Evolutionary conservation across 2,888 invertebrate species (phyloP), one percentile per base, ranked within the genome.

Genomic region (Apotomis betuletana): DNA sequence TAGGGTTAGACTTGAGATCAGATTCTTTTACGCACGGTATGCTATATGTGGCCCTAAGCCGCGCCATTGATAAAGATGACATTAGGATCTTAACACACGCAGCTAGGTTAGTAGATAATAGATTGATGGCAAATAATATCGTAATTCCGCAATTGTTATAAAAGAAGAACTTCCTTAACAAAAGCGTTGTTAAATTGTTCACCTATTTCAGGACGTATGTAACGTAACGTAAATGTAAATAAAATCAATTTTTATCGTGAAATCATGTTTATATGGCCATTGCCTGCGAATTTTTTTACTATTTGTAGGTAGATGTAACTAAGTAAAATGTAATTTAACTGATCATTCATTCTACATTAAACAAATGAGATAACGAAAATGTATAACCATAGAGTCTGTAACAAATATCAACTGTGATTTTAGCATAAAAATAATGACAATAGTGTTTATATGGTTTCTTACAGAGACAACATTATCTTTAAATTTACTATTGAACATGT

Each of bases 91-190:
- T 61, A 27, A 61, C 61, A 46, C 46, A 46, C 46, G 15, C 12
- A 5, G 27, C 3, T 27, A 46, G 61, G 27, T 9, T 49, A 12
- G 46, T 27, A 27, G 27, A 27, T 27, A 27, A 27, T n/a, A 59
- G 41, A 41, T 59, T 6, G 12, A 59, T 59, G 58, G 58, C 38
- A 41, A 59, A 59, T 59, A 61, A 61, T 27, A 27, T 61, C 61
- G 61, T 61, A 27, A 27, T 15, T 2, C 46, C 61, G 61, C 61
- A 61, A 46, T 49, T 61, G 46, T 49, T 61, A 10, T 60, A 46
- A 60, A 60, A 13, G n/a, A 44, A 46, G 61, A 15, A 46, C 60
- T 44, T 60, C 60, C 60, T 60, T 13, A 0, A 59, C 41, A 59
- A 12, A 15, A 46, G 60, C 27, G 27, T 27, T 44, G 60, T 46